Evolutionary conservation across 2,888 invertebrate species (phyloP).

Genomic region (Lepidochrysops patricia): DNA sequence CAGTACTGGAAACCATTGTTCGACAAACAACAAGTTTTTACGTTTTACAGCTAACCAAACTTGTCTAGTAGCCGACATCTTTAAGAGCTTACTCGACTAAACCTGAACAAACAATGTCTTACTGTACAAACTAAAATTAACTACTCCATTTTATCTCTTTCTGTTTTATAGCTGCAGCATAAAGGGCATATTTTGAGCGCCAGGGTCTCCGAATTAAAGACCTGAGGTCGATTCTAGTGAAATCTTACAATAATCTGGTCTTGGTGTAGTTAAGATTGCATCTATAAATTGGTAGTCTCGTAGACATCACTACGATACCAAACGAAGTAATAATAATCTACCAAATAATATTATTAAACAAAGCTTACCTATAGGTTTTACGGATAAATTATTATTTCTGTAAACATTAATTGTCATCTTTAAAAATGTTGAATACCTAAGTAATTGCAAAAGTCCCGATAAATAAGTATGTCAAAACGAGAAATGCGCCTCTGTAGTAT

Average conservation of each 20-base stretch:
- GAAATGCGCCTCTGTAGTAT: neutral
- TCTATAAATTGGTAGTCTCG: too few species aligned
- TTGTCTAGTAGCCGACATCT: neutral
- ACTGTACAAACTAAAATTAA: slow-evolving; percentile 5
- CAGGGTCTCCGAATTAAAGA: slow-evolving; percentile 3
- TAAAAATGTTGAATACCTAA: too few species aligned
- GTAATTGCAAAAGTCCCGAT: too few species aligned
- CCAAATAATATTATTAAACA: too few species aligned
- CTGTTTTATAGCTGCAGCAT: slow-evolving; percentile 2
- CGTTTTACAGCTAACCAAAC: neutral
- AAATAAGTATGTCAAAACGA: too few species aligned
- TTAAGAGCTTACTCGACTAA: neutral
- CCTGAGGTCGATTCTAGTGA: neutral
- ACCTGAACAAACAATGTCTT: slow-evolving; percentile 3
- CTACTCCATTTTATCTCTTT: slow-evolving; percentile 2
- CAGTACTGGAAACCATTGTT: too few species aligned
- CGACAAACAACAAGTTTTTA: neutral
- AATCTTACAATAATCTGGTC: neutral
- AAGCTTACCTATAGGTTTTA: too few species aligned
- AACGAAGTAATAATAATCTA: too few species aligned
- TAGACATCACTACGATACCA: too few species aligned
- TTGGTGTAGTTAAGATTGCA: too few species aligned
- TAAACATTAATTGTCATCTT: too few species aligned
- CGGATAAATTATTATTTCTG: too few species aligned
- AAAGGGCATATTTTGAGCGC: slow-evolving; percentile 10